Percentiles rank a stretch among this genome's conserved stretches.
phyloP scores from a whole-genome alignment of 2,888 invertebrate species.

The Dryocosmus kuriphilus region DNA sequence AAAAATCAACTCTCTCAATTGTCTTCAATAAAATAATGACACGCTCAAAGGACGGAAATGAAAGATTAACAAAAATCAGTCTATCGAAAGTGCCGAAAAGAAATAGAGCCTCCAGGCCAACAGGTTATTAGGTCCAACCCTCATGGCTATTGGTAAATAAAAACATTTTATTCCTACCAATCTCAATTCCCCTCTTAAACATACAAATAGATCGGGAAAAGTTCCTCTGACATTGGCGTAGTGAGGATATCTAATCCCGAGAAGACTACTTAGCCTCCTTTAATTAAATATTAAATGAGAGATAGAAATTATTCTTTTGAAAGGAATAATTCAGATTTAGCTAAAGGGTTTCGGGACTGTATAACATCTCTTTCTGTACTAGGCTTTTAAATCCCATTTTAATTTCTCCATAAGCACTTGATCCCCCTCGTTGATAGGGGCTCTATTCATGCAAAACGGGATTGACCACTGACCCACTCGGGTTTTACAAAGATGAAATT shows the following conservation, averaged over 20 bases:
- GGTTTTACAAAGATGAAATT: slow-evolving; percentile 50
- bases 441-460: slow-evolving; percentile 62
- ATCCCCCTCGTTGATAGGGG: slow-evolving; percentile 65
- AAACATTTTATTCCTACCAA: slow-evolving; percentile 68
- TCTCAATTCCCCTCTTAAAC: slow-evolving; percentile 58
- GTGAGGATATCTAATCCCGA: neutral
- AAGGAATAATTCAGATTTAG: neutral
- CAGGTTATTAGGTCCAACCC: slow-evolving; percentile 41
- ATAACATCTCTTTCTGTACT: slow-evolving; percentile 30
- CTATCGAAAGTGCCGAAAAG: neutral
- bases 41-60: neutral
- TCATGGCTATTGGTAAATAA: slow-evolving; percentile 66
- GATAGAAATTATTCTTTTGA: neutral
- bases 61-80: neutral
- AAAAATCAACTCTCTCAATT: neutral
- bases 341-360: neutral
- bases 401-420: slow-evolving; percentile 66
- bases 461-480: slow-evolving; percentile 70
- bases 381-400: slow-evolving; percentile 58
- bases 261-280: neutral
- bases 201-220: slow-evolving; percentile 53
- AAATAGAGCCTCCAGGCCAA: slow-evolving; percentile 9
- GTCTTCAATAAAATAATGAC: neutral
- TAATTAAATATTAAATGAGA: neutral
- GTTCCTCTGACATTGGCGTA: neutral